Evolutionary conservation across 2,797 vertebrate species (phyloP), one percentile per base, ranked within the genome.

Genomic region (Acrossocheilus wenchowensis): DNA sequence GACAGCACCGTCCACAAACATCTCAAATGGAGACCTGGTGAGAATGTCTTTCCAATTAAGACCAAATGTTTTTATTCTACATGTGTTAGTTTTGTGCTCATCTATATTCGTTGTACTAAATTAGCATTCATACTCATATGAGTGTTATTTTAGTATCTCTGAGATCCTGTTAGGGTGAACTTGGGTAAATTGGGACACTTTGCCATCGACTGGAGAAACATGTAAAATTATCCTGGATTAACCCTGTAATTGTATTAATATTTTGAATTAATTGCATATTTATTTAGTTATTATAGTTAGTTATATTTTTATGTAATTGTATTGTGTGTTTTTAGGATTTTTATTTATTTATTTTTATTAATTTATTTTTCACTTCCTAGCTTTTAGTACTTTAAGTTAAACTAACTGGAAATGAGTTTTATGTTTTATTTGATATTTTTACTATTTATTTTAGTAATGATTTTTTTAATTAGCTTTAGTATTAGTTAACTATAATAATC

Each of bases 21-120:
- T 89, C 36, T 26, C 69, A 12, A 54, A 69, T 23, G 82, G 34
- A 82, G 85, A 7, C 5, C 48, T 66, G 89, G 89, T 90, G 69
- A 75, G 87, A 64, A 54, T 11, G 4, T 57, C 30, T 57, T 78
- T n/a, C 11, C 4, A 6, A 41, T 17, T 15, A 17, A 12, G 23
- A 79, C 77, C 23, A 78, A 26, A 17, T 21, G 54, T 23, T 57
- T 39, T 39, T 39, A 39, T 17, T 39, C 17, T 0, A 0, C 5
- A 36, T 66, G 17, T 66, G 66, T 36, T 26, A 3, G 14, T 0
- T 66, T 34, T 34, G 30, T 17, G 30, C 5, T 34, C 6, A 34
- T 5, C 4, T 15, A 17, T 34, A 66, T 68, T 4, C 0, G 36
- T 3, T 17, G 15, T 6, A 6, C 15, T 34, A 68, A 68, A 19